phyloP scores from a whole-genome alignment of 2,888 invertebrate genomes.

The Rhopalosiphum nymphaeae region DNA sequence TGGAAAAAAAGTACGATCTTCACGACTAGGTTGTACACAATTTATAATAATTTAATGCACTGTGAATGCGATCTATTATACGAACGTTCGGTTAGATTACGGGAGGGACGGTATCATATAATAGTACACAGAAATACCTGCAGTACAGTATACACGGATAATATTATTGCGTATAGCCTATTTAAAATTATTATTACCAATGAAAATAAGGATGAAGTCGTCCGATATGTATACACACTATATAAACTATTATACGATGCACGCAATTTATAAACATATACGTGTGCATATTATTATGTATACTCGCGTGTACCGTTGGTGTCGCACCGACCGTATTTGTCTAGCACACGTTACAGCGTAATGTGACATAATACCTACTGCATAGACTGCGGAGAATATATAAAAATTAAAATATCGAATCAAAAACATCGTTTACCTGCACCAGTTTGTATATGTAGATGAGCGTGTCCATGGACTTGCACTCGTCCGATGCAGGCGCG shows the following conservation, averaged over 20 bases:
- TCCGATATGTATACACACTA: neutral
- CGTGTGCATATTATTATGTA: no score
- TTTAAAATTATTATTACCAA: neutral
- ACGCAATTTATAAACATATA: neutral
- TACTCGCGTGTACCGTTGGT: no score
- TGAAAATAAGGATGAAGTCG: neutral
- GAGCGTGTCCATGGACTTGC: constrained; percentile 74
- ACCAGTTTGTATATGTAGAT: constrained; percentile 75
- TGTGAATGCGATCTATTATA: neutral
- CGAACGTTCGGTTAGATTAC: neutral
- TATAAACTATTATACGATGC: neutral
- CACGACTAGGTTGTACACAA: neutral
- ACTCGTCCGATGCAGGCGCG: constrained; percentile 69
- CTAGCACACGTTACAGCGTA: no score
- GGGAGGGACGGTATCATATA: neutral
- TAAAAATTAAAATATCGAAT: neutral
- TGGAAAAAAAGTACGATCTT: neutral
- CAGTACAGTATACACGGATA: neutral
- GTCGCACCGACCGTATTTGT: no score
- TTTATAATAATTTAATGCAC: neutral
- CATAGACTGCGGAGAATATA: neutral
- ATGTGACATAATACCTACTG: no score
- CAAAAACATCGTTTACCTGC: constrained; percentile 71
- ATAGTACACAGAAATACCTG: neutral
- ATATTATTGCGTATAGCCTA: neutral